Evolutionary conservation across 2,113 vertebrate genomes (phyloP).

Genomic region (Dipodomys merriami): DNA sequence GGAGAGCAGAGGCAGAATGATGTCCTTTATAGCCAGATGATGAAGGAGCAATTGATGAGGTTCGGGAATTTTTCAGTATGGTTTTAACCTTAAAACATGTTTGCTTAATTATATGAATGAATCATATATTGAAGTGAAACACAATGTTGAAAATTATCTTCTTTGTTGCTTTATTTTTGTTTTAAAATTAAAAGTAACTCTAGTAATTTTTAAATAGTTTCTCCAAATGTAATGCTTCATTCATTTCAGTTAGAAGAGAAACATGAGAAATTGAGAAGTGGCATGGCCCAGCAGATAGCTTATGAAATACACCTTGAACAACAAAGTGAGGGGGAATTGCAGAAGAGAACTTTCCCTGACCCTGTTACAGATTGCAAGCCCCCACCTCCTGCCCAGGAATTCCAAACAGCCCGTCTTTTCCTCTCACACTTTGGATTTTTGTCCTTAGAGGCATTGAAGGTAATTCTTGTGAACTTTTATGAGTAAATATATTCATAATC

Average conservation of each 20-base stretch:
- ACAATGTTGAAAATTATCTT: slow-evolving; percentile 29
- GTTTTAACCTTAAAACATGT: not conserved
- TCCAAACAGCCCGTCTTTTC: slow-evolving; percentile 97
- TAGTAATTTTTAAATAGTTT: not conserved
- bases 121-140: slow-evolving; percentile 35
- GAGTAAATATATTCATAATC: slow-evolving; percentile 54
- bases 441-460: slow-evolving; percentile 96
- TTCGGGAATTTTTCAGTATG: not conserved
- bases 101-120: not conserved
- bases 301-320: slow-evolving; percentile 93
- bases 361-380: slow-evolving; percentile 94
- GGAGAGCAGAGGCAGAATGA: slow-evolving; percentile 3
- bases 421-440: slow-evolving; percentile 98
- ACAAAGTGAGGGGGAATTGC: slow-evolving; percentile 91
- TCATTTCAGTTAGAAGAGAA: slow-evolving; percentile 92
- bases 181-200: slow-evolving; percentile 45
- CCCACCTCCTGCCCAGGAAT: slow-evolving; percentile 93
- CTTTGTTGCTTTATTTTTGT: slow-evolving; percentile 59
- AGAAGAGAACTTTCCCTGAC: slow-evolving; percentile 92
- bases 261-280: slow-evolving; percentile 92
- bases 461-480: slow-evolving; percentile 79
- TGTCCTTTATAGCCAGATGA: not conserved
- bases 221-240: slow-evolving; percentile 42
- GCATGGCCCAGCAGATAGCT: slow-evolving; percentile 94
- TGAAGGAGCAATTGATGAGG: slow-evolving; percentile 17